Evolutionary conservation across 2,888 invertebrate species (phyloP).

Genomic region (Mimas tiliae): DNA sequence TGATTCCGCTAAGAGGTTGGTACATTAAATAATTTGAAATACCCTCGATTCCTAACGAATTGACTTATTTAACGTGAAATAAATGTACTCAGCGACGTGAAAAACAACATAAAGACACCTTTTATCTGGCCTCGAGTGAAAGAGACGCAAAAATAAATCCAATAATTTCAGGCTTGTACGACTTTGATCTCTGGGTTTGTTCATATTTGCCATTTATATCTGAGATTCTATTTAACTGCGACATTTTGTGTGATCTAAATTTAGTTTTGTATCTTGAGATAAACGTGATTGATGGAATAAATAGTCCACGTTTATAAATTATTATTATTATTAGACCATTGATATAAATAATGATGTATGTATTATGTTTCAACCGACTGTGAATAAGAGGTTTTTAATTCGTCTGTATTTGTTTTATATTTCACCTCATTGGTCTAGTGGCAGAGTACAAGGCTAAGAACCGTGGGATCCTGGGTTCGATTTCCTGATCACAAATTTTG

Average conservation of each 20-base stretch:
- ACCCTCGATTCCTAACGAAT: constrained; percentile 31
- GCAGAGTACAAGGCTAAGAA: too few relatives aligned
- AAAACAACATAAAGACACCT: constrained; percentile 50
- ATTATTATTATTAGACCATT: too few relatives aligned
- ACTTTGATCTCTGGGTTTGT: constrained; percentile 55
- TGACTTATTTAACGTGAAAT: constrained; percentile 36
- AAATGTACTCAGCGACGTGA: constrained; percentile 37
- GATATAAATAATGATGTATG: too few relatives aligned
- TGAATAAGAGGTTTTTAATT: too few relatives aligned
- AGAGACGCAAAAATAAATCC: constrained; percentile 55
- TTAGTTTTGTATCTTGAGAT: not conserved
- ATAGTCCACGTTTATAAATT: too few relatives aligned
- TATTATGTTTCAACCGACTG: too few relatives aligned
- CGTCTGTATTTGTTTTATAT: too few relatives aligned
- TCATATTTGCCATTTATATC: constrained; percentile 45
- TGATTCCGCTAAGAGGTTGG: constrained; percentile 23
- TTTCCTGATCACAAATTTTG: too few relatives aligned
- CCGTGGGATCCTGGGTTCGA: too few relatives aligned
- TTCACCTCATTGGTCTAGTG: too few relatives aligned
- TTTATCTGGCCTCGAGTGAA: constrained; percentile 49
- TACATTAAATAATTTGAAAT: constrained; percentile 25
- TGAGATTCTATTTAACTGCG: constrained; percentile 40
- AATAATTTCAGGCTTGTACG: constrained; percentile 53
- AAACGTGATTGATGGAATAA: not conserved
- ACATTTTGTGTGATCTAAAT: constrained; percentile 20